These are phyloP conservation scores for Saccopteryx leptura DNA, from an alignment of 2,113 vertebrate species.

Conservation along the genomic window DNA sequence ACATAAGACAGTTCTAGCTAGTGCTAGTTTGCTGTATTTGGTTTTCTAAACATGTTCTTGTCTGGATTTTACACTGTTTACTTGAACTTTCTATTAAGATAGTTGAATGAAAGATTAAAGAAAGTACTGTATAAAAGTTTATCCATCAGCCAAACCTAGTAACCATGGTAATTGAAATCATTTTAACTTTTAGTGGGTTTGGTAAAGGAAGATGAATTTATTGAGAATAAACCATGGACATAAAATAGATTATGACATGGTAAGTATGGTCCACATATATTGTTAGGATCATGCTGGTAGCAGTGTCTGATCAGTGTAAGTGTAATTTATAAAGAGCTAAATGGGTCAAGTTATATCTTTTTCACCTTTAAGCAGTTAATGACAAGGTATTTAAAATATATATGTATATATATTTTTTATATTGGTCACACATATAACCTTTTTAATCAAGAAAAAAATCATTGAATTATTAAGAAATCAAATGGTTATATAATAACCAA, in stretches of 20 bases:
- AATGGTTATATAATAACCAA: constrained; percentile 9
- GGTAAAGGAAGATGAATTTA: neutral
- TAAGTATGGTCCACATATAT: no score
- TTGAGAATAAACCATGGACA: neutral
- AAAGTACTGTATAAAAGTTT: neutral
- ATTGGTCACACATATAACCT: neutral
- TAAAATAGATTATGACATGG: neutral
- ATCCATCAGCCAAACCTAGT: neutral
- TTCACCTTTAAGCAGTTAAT: neutral
- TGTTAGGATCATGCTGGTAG: neutral
- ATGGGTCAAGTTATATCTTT: neutral
- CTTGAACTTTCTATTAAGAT: constrained; percentile 1
- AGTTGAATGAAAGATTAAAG: neutral
- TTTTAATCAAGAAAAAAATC: constrained; percentile 27
- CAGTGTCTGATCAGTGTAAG: neutral
- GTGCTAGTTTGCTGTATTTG: neutral
- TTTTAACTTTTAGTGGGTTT: neutral
- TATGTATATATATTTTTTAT: neutral
- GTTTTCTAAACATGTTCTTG: neutral
- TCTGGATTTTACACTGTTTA: neutral
- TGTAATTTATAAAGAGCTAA: constrained; percentile 19
- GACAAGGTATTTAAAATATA: neutral
- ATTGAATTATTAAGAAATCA: constrained; percentile 35
- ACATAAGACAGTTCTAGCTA: neutral
- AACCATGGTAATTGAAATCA: neutral